phyloP scores from a whole-genome alignment of 2,113 vertebrate genomes.

The Ciconia maguari region DNA sequence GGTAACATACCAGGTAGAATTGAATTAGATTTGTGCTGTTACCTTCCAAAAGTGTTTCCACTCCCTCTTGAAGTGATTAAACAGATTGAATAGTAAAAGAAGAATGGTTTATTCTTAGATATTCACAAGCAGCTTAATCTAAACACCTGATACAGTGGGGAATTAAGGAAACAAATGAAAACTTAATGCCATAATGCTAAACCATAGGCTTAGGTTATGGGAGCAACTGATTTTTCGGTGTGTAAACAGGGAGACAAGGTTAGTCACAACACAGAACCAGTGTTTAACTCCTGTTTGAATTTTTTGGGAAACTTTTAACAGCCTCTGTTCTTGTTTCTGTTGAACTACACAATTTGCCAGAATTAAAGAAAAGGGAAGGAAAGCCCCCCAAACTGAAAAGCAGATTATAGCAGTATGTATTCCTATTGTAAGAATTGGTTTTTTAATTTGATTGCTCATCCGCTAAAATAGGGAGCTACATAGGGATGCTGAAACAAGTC shows the following conservation, averaged over 20 bases:
- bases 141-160: neutral
- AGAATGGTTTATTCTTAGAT: slow-evolving; percentile 29
- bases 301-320: neutral
- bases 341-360: neutral
- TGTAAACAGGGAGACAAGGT: neutral
- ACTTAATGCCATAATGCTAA: neutral
- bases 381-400: neutral
- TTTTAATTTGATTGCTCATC: neutral
- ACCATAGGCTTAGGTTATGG: neutral
- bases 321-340: neutral
- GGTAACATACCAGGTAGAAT: neutral
- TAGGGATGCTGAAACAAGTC: neutral
- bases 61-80: neutral
- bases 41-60: neutral
- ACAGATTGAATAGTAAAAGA: slow-evolving; percentile 11
- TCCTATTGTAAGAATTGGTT: neutral
- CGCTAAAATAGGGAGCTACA: neutral
- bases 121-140: slow-evolving; percentile 1
- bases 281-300: neutral
- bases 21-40: neutral
- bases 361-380: neutral
- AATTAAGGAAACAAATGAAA: slow-evolving; percentile 24
- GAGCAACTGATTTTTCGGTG: neutral
- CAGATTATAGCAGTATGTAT: neutral
- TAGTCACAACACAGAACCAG: neutral